These are phyloP conservation scores for Agriotes lineatus DNA, from an alignment of 2,888 invertebrate species.

Conservation along the genomic window DNA sequence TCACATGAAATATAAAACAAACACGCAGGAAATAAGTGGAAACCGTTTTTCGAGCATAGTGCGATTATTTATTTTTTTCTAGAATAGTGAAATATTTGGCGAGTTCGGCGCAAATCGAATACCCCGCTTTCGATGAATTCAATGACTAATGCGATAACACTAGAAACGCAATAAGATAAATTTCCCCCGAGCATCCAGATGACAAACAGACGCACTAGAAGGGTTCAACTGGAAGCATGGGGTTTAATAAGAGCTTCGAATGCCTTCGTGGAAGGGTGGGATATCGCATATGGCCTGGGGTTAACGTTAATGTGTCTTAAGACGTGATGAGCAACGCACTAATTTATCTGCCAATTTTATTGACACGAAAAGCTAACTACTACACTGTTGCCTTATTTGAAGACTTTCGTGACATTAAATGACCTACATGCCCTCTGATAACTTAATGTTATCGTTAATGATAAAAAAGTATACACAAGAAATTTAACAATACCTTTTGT, in stretches of 20 bases:
- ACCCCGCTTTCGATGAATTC: slow-evolving; percentile 46
- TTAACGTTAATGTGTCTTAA: slow-evolving; percentile 39
- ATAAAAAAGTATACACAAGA: no score
- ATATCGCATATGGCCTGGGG: slow-evolving; percentile 37
- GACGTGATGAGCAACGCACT: slow-evolving; percentile 34
- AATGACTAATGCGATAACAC: slow-evolving; percentile 54
- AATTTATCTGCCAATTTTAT: slow-evolving; percentile 34
- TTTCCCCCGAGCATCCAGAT: slow-evolving; percentile 52
- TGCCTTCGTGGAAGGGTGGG: slow-evolving; percentile 38
- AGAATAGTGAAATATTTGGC: no score
- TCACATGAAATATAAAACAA: slow-evolving; percentile 41
- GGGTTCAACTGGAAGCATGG: slow-evolving; percentile 46
- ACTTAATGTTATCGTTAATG: no score
- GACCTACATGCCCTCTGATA: no score
- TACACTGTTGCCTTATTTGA: background rate
- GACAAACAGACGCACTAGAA: slow-evolving; percentile 51
- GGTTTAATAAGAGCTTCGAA: slow-evolving; percentile 48
- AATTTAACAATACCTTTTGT: no score
- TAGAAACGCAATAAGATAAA: slow-evolving; percentile 52
- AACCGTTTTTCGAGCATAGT: slow-evolving; percentile 12
- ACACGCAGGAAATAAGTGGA: slow-evolving; percentile 30
- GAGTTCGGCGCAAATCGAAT: background rate
- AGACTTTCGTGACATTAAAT: no score
- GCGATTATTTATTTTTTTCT: slow-evolving; percentile 13
- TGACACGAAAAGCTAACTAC: background rate